Conservation (phyloP, 2,888 invertebrate genomes). For the Heteromurus nitidus region DNA sequence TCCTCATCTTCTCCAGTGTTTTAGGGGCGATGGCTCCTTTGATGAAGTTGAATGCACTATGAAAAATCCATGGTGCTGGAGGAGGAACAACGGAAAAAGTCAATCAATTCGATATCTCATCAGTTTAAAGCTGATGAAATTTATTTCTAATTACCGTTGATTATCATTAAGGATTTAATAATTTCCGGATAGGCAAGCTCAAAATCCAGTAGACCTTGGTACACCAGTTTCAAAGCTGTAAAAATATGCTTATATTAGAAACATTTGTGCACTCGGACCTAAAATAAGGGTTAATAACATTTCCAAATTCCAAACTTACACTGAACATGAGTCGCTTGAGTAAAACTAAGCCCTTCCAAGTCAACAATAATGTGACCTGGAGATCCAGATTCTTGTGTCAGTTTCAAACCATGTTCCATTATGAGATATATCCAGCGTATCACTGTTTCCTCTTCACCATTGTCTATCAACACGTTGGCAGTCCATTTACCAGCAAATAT, state of each 20-base stretch:
- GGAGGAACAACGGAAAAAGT: neutral
- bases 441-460: neutral
- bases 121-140: neutral
- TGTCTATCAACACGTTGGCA: neutral
- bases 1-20: slow-evolving; percentile 6
- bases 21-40: neutral
- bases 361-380: neutral
- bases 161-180: slow-evolving; percentile 4
- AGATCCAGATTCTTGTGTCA: neutral
- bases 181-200: slow-evolving; percentile 22
- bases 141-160: slow-evolving; percentile 16
- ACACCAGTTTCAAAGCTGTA: slow-evolving; percentile 15
- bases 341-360: slow-evolving; percentile 17
- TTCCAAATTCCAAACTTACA: neutral
- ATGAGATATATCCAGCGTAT: neutral
- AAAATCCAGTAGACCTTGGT: neutral
- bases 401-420: slow-evolving; percentile 2
- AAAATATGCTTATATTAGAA: neutral
- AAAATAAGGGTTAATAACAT: neutral
- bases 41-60: neutral
- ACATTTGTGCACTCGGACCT: neutral
- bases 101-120: neutral
- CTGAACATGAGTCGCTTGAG: slow-evolving; percentile 5
- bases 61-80: slow-evolving; percentile 19
- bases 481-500: slow-evolving; percentile 14